Conservation (phyloP, 1,140 invertebrate genomes). For the Rhopalosiphum maidis region DNA sequence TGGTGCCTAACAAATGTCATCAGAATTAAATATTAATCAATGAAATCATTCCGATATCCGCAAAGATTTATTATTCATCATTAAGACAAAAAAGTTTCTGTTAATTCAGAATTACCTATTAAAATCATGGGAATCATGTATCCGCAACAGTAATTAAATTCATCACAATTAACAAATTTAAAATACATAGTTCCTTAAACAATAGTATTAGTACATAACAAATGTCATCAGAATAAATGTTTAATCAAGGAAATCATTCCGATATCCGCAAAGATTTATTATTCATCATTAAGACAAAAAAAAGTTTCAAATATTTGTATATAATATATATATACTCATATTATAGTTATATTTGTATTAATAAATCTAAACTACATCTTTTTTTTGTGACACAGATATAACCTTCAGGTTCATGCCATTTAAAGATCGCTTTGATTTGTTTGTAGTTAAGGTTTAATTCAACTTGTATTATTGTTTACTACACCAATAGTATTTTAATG, state of each 20-base stretch:
- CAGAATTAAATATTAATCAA: neutral
- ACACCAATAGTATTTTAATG: too few species aligned
- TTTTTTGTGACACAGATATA: too few species aligned
- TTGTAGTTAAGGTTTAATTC: too few species aligned
- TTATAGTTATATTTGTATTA: too few species aligned
- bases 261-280: slow-evolving; percentile 51
- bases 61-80: slow-evolving; percentile 41
- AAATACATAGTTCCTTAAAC: too few species aligned
- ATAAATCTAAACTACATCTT: too few species aligned
- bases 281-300: slow-evolving; percentile 32
- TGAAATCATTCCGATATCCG: slow-evolving; percentile 6
- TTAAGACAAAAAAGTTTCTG: neutral
- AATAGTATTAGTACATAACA: too few species aligned
- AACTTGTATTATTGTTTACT: too few species aligned
- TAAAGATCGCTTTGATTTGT: too few species aligned
- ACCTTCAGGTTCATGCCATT: too few species aligned
- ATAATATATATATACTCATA: too few species aligned
- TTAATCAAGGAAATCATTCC: slow-evolving; percentile 46
- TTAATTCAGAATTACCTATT: neutral
- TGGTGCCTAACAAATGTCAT: too few species aligned
- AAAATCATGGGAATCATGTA: slow-evolving; percentile 20
- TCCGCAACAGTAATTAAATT: slow-evolving; percentile 35
- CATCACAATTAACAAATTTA: neutral
- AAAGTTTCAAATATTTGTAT: neutral
- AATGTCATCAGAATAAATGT: neutral